Base-by-base conservation (phyloP, 2,888 invertebrate species). In the Stenichneumon culpator region DNA sequence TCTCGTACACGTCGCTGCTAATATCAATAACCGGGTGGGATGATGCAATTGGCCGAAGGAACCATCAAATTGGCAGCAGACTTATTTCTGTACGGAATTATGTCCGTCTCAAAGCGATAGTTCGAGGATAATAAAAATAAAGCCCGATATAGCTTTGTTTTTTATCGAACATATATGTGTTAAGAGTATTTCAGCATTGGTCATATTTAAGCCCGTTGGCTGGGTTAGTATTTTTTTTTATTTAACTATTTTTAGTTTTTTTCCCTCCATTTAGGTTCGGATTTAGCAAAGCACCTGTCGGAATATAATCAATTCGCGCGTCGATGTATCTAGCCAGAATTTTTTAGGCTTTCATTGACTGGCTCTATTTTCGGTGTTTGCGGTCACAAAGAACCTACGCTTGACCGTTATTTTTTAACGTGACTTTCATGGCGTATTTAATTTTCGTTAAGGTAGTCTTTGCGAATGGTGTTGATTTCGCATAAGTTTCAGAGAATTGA, bases 21-120 rank as follows among this genome's bases (percentile, higher is more conserved):
- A 11, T 19, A 11, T 57, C 22, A 19, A 6, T 25, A 57, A 22
- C 19, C 57, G 28, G 28, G 16, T 25, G 63, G 3, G 63, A 32
- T 22, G 32, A 28, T 63, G 22, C 16, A 4, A 63, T 63, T 63
- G 25, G 14, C 16, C 28, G 63, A 63, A 25, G 63, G 32, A 63
- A 63, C 16, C 1, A 6, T 16, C 63, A 22, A 22, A 22, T 54
- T 22, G 22, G 54, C 54, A 9, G 22, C 63, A 25, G 14, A 63
- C 16, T 63, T 28, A 63, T 32, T 63, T 63, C 63, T 14, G 32
- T 63, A 6, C 63, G 14, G 32, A 63, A 63, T 63, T 54, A 63
- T 32, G 28, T n/a, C 63, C 63, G 32, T 16, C 28, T n/a, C 25
- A 4, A 63, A 2, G 36, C 25, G 32, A 28, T 25, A 63, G 16